These are phyloP conservation scores for Cephalopterus ornatus DNA, from an alignment of 2,113 vertebrate genomes.

Conservation along the genomic window DNA sequence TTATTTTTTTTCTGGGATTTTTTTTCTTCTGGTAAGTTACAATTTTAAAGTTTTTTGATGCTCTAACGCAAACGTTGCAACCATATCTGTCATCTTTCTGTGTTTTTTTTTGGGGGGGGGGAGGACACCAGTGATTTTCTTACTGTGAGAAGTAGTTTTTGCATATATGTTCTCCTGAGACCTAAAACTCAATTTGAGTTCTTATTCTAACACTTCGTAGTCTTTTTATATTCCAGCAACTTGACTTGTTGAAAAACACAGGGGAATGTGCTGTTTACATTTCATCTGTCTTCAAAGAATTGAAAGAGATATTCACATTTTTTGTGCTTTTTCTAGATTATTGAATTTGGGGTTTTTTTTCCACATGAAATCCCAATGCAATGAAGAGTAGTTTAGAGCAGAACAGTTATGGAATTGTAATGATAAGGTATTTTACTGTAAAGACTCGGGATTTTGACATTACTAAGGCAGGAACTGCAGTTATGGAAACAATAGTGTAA, in stretches of 20 bases:
- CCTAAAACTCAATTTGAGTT: background rate
- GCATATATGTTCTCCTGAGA: background rate
- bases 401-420: background rate
- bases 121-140: background rate
- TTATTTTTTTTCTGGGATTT: background rate
- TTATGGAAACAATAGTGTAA: background rate
- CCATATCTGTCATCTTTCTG: background rate
- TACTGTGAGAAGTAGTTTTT: background rate
- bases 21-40: background rate
- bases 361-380: background rate
- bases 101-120: background rate
- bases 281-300: background rate
- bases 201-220: background rate
- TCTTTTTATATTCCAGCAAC: background rate
- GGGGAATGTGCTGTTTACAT: background rate
- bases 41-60: background rate
- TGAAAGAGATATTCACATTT: background rate
- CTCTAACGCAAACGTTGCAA: background rate
- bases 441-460: background rate
- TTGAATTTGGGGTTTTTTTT: background rate
- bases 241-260: background rate
- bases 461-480: background rate
- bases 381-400: background rate
- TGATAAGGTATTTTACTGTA: background rate
- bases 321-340: background rate